Base-by-base conservation (phyloP, 2,797 vertebrate genomes). In the Limnodromus scolopaceus region DNA sequence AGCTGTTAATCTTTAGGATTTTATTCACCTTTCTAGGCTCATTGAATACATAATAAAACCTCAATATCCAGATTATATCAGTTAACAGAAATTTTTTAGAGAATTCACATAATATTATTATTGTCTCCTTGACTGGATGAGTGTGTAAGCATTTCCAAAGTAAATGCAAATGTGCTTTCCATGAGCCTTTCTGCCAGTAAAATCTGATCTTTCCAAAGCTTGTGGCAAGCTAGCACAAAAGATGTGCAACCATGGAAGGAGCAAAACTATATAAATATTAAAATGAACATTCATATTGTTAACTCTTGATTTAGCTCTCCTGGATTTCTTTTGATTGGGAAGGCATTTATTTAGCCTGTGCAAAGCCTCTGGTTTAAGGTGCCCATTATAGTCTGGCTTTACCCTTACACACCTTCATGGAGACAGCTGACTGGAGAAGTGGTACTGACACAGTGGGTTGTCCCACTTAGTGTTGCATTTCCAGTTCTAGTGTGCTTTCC, bases 141-240 rank as follows among this genome's bases (percentile, higher is more conserved):
- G n/a, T 48, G 16, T 53, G n/a, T 57, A 64, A 95, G 32, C 39
- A 28, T 82, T 89, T 68, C 55, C 83, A 93, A 86, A 93, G 43
- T 71, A 87, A 94, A 93, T 75, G 65, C 32, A 92, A 88, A 77
- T 66, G 25, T 65, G 66, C 60, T 82, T 91, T 93, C 78, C 54
- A 48, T 79, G 38, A 83, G 58, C 16, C 10, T 53, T 86, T 84
- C 49, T 83, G 72, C 68, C 83, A 86, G 41, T 92, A 86, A 94
- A 93, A 90, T 68, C 68, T 76, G 49, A 90, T 85, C 49, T 87
- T 84, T 85, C 85, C 48, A 79, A 79, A 77, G 43, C 79, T 77
- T 0, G 6, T 49, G 48, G 89, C 46, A 88, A 96, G 45, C 72
- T 74, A 72, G 28, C 13, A 24, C 65, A 55, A 61, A 69, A 80